Evolutionary conservation across 2,113 vertebrate species (phyloP).

Genomic region (Burhinus oedicnemus): DNA sequence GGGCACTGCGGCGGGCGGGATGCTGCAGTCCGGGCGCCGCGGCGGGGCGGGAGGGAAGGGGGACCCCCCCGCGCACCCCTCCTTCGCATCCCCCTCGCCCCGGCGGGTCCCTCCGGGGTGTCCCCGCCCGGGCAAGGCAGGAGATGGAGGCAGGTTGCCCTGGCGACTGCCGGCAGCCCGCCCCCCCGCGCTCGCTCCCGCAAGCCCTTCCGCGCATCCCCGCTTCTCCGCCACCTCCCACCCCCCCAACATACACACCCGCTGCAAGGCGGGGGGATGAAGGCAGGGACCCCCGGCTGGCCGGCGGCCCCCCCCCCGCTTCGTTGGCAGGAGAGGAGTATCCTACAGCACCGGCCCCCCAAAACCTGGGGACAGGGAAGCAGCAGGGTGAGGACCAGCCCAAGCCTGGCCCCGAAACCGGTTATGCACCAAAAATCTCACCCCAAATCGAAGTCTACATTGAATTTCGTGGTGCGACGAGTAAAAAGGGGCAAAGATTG

Average conservation of each 20-base stretch:
- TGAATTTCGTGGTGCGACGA: not conserved
- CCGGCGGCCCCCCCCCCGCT: not conserved
- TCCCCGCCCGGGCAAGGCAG: not conserved
- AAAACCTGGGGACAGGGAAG: too few relatives aligned
- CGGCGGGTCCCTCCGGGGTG: not conserved
- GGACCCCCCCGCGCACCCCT: not conserved
- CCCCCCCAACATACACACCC: not conserved
- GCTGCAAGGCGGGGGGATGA: not conserved
- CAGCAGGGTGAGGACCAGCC: accelerated
- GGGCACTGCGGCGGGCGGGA: not conserved
- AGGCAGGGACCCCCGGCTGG: not conserved
- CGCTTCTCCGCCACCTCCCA: not conserved
- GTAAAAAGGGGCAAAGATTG: not conserved
- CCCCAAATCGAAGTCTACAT: accelerated
- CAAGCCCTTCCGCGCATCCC: not conserved
- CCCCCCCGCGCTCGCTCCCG: not conserved
- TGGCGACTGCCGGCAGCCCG: not conserved
- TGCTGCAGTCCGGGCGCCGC: not conserved
- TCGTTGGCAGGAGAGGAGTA: not conserved
- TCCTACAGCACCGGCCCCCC: not conserved
- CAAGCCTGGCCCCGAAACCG: not conserved
- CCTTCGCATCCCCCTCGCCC: not conserved
- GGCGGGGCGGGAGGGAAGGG: not conserved
- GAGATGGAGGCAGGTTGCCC: slow-evolving; percentile 3
- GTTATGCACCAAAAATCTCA: not conserved